Base-by-base conservation (phyloP, 2,888 invertebrate species). In the Cryptus armator region DNA sequence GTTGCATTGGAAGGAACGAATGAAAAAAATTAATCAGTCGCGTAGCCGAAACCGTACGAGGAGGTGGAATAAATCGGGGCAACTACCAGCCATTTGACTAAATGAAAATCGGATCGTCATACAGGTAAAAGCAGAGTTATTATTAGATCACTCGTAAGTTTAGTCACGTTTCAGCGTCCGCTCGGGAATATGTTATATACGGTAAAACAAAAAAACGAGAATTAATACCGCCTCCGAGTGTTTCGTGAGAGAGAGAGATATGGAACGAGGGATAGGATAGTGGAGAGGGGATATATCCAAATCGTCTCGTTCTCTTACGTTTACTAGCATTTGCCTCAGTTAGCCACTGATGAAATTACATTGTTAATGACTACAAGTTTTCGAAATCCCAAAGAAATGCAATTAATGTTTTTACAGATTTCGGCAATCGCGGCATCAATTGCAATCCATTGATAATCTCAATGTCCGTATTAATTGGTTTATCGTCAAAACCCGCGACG, bases 71-170 rank as follows among this genome's bases (percentile, higher is more conserved):
- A 19, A 46, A 44, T 68, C 59, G 12, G 32, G 24, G 48, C 56
- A 72, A 64, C 19, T 79, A 59, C 68, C 16, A 48, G 68, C 44
- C 75, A 86, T 89, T 87, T 81, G 81, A 78, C 87, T 89, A 85
- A 89, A 90, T 89, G 87, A 87, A 89, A 89, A 91, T 90, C 87
- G 87, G 81, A 78, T 86, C 78, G 78, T 84, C 87, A 86, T 91
- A 89, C 88, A 89, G 87, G 89, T 89, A 88, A 88, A 89, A 87
- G 76, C 75, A 76, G 83, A 88, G 89, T 90, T 92, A 91, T 92
- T 92, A 92, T 90, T 92, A 91, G 91, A 85, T 86, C 89, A 75
- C 87, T 92, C 87, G 89, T 84, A 79, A 92, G 90, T 90, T 90
- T 85, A 81, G 88, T 92, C 92, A 92, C 92, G 92, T 92, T 89